Conservation (phyloP, 1,140 invertebrate species). For the Mya arenaria region DNA sequence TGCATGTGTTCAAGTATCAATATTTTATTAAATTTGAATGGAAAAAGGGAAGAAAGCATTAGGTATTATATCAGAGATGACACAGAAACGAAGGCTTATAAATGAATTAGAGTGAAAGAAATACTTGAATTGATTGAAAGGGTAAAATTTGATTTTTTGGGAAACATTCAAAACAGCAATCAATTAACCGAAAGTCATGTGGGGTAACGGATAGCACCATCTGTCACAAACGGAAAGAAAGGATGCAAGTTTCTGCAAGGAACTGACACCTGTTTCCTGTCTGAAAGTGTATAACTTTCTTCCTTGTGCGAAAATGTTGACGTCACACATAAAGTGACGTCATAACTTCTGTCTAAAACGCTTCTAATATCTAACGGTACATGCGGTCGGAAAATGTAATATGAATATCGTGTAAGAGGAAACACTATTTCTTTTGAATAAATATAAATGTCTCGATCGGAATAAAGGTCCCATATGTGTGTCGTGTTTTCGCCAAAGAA, state of each 20-base stretch:
- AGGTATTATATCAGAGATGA: too few relatives aligned
- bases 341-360: constrained; percentile 63
- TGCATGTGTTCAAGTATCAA: too few relatives aligned
- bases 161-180: too few relatives aligned
- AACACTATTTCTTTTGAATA: constrained; percentile 69
- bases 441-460: constrained; percentile 54
- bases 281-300: constrained; percentile 19
- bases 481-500: constrained; percentile 72
- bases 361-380: constrained; percentile 65
- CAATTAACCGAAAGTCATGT: too few relatives aligned
- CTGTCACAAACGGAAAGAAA: neutral
- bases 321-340: constrained; percentile 61
- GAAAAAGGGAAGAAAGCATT: too few relatives aligned
- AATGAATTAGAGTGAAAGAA: too few relatives aligned
- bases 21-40: too few relatives aligned
- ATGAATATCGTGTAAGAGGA: constrained; percentile 65
- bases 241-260: neutral
- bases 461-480: constrained; percentile 68
- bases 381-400: constrained; percentile 61
- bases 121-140: too few relatives aligned
- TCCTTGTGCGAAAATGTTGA: constrained; percentile 62
- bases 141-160: too few relatives aligned
- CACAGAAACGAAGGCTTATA: too few relatives aligned
- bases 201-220: too few relatives aligned
- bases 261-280: neutral